phyloP scores from a whole-genome alignment of 2,888 invertebrate genomes.

The Poecilobothrus nobilitatus region DNA sequence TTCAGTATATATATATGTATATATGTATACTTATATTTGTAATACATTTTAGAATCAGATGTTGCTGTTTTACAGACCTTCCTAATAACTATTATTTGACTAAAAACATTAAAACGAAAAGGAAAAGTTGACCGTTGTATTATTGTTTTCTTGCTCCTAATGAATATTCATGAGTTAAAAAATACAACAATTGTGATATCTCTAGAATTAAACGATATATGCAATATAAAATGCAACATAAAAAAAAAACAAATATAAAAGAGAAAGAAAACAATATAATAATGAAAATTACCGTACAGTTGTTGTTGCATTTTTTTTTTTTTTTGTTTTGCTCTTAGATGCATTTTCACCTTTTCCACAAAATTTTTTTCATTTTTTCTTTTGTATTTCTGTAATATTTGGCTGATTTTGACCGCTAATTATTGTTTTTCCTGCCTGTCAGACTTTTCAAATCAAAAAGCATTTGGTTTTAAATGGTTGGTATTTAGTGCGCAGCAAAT shows the following conservation, averaged over 20 bases:
- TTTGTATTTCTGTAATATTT: not conserved
- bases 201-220: not conserved
- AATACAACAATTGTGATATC: not conserved
- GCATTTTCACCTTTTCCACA: too few relatives aligned
- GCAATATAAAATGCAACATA: not conserved
- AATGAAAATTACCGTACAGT: too few relatives aligned
- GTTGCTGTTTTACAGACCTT: not conserved
- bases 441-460: too few relatives aligned
- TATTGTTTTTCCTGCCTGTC: not conserved
- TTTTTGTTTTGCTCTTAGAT: too few relatives aligned
- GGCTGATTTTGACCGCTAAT: conserved; percentile 3
- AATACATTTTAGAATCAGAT: too few relatives aligned
- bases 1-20: too few relatives aligned
- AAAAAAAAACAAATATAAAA: not conserved
- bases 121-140: not conserved
- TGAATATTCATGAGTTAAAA: not conserved
- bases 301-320: too few relatives aligned
- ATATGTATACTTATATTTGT: too few relatives aligned
- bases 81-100: not conserved
- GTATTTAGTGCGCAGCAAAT: too few relatives aligned
- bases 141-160: not conserved
- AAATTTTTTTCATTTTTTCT: not conserved
- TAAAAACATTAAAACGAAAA: not conserved
- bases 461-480: too few relatives aligned
- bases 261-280: not conserved